A percentile compares a stretch with the other conserved stretches of the same genome.
Conservation (phyloP, 2,797 vertebrate genomes). For the Carapus acus region DNA sequence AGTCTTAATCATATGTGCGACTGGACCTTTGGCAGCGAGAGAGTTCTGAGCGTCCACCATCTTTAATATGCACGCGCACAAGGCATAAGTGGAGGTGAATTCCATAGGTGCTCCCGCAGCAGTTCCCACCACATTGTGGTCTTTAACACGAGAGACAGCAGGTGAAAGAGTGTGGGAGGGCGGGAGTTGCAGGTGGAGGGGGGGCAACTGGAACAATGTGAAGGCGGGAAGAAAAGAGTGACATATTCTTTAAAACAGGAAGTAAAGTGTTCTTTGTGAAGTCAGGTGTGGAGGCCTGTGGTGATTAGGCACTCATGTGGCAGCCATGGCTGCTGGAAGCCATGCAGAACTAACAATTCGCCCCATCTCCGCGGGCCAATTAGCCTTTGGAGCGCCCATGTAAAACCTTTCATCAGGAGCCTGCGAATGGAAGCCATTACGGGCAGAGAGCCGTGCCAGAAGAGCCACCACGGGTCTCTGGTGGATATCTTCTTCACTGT, state of each 20-base stretch:
- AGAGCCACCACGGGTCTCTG: constrained; percentile 59
- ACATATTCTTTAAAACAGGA: constrained; percentile 47
- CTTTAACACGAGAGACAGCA: constrained; percentile 28
- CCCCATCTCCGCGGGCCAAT: constrained; percentile 75
- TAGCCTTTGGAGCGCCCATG: constrained; percentile 75
- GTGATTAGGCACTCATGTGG: constrained; percentile 72
- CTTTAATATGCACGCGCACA: constrained; percentile 42
- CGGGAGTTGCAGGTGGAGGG: not conserved
- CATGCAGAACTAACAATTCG: constrained; percentile 77
- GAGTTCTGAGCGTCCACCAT: constrained; percentile 35
- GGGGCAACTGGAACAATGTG: constrained; percentile 21
- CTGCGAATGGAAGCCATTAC: constrained; percentile 69
- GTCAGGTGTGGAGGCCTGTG: constrained; percentile 71
- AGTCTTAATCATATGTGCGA: too few relatives aligned
- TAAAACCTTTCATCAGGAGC: constrained; percentile 73
- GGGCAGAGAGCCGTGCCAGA: constrained; percentile 57
- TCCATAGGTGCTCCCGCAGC: constrained; percentile 45
- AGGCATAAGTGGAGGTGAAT: constrained; percentile 50
- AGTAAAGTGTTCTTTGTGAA: constrained; percentile 67
- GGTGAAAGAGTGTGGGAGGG: not conserved
- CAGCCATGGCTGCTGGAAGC: constrained; percentile 66
- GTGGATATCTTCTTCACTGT: constrained; percentile 64
- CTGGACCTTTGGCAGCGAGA: constrained; percentile 15
- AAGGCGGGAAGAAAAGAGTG: constrained; percentile 36
- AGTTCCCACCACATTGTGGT: constrained; percentile 42